Conservation (phyloP, 2,888 invertebrate species). For the Leptinotarsa peninsularis region DNA sequence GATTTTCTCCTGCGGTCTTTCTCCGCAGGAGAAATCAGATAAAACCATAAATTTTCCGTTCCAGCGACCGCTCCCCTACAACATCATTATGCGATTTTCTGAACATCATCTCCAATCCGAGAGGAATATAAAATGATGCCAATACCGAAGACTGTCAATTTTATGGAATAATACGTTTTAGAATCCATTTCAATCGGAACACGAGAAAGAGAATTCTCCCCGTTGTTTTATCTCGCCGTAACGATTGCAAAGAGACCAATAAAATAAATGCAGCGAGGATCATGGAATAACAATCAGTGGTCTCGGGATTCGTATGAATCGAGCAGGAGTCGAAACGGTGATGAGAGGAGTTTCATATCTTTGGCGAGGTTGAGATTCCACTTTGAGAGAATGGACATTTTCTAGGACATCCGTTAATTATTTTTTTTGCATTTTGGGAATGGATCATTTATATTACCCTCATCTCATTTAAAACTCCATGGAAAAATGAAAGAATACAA, state of each 20-base stretch:
- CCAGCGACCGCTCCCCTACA: constrained; percentile 22
- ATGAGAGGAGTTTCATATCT: neutral
- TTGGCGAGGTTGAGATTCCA: neutral
- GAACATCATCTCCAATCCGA: constrained; percentile 37
- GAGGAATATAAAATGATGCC: constrained; percentile 40
- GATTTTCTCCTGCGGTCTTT: neutral
- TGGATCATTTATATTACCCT: too few species aligned
- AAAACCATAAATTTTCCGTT: constrained; percentile 22
- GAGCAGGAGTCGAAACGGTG: neutral
- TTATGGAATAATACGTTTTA: constrained; percentile 48
- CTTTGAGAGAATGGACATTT: too few species aligned
- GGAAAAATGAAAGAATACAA: too few species aligned
- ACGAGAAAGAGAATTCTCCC: constrained; percentile 35
- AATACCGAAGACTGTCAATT: constrained; percentile 42
- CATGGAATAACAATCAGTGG: constrained; percentile 57
- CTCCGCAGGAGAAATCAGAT: constrained; percentile 15
- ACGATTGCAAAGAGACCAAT: constrained; percentile 57
- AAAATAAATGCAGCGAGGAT: constrained; percentile 57
- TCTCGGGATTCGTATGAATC: constrained; percentile 42
- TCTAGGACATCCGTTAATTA: too few species aligned
- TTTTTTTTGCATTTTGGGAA: too few species aligned
- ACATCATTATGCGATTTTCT: constrained; percentile 30
- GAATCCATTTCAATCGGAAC: constrained; percentile 47
- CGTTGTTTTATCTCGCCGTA: constrained; percentile 55
- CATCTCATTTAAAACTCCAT: too few species aligned